phyloP scores from a whole-genome alignment of 2,113 vertebrate genomes.

The Toxostoma redivivum region DNA sequence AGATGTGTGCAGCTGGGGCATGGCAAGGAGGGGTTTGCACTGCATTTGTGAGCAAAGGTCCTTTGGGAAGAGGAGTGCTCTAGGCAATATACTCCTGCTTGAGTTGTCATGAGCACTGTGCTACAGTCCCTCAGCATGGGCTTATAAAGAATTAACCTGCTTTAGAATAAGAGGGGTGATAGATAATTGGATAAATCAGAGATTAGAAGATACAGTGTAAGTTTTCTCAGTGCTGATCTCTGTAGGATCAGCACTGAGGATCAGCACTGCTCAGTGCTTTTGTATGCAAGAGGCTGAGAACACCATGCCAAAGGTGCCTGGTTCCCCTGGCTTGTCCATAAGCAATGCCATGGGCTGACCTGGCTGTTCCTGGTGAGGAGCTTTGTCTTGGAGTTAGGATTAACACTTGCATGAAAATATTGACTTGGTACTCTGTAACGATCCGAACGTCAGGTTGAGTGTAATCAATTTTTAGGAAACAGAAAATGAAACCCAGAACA shows the following conservation, averaged over 20 bases:
- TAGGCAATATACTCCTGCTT: background rate
- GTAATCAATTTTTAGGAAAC: background rate
- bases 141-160: background rate
- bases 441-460: background rate
- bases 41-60: background rate
- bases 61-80: background rate
- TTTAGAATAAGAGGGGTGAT: background rate
- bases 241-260: background rate
- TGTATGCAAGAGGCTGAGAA: background rate
- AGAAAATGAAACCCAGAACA: background rate
- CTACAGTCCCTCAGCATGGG: background rate
- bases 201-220: background rate
- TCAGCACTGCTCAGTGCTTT: background rate
- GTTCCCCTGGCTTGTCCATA: background rate
- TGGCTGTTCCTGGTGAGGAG: background rate
- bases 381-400: background rate
- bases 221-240: background rate
- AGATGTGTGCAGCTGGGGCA: accelerated
- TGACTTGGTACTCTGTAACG: background rate
- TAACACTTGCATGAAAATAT: background rate
- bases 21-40: background rate
- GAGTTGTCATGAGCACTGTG: background rate
- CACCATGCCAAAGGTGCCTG: background rate
- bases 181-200: background rate
- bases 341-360: background rate